Evolutionary conservation across 2,797 vertebrate genomes (phyloP).

Genomic region (Euthynnus affinis): DNA sequence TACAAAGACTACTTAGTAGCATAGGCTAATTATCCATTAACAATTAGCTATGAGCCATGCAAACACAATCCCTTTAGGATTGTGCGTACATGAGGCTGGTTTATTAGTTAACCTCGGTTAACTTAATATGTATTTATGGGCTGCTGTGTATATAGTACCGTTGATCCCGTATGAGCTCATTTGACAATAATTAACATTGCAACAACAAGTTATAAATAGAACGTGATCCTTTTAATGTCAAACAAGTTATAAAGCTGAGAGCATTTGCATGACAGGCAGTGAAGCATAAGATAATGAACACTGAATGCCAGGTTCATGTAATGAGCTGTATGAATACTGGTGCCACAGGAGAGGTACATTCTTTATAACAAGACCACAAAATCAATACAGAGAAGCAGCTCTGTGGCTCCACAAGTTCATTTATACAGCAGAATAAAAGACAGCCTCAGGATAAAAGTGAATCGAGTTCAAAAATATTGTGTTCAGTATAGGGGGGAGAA

Average conservation of each 20-base stretch:
- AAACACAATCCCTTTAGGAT: constrained; percentile 53
- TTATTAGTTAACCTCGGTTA: constrained; percentile 61
- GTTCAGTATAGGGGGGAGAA: constrained; percentile 37
- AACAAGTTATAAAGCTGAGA: constrained; percentile 26
- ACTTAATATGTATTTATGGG: constrained; percentile 49
- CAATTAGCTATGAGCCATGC: constrained; percentile 50
- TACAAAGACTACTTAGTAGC: constrained; percentile 35
- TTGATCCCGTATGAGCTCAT: constrained; percentile 10
- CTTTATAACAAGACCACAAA: constrained; percentile 68
- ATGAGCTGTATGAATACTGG: constrained; percentile 72
- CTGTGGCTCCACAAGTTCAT: constrained; percentile 53
- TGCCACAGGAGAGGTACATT: constrained; percentile 65
- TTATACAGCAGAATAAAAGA: constrained; percentile 56
- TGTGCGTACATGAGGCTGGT: constrained; percentile 39
- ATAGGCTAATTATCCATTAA: constrained; percentile 50
- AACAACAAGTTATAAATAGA: constrained; percentile 43
- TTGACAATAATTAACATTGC: constrained; percentile 18
- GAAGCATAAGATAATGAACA: constrained; percentile 49
- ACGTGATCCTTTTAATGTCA: constrained; percentile 25
- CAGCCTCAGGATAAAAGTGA: constrained; percentile 49
- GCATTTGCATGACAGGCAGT: constrained; percentile 46
- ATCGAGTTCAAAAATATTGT: constrained; percentile 57
- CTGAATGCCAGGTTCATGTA: constrained; percentile 71
- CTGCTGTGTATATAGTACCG: constrained; percentile 19
- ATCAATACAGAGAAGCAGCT: constrained; percentile 60